Evolutionary conservation across 2,888 invertebrate species (phyloP).

Genomic region (Thelaira solivaga): DNA sequence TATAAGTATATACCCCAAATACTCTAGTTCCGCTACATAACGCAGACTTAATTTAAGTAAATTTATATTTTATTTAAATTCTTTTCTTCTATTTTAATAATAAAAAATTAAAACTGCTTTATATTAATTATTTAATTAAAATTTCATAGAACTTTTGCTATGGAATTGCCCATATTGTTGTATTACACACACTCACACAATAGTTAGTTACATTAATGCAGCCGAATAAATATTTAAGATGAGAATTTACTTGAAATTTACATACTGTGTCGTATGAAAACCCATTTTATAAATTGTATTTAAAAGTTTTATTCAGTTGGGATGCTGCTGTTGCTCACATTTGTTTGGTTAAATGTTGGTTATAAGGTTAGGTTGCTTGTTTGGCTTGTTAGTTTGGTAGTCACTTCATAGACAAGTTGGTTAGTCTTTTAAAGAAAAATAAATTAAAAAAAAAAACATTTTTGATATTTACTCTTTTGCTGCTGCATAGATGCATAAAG

Average conservation of each 20-base stretch:
- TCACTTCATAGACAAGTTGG: slow-evolving; percentile 11
- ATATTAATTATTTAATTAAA: too few species aligned
- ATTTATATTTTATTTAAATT: too few species aligned
- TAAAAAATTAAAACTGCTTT: too few species aligned
- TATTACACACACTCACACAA: too few species aligned
- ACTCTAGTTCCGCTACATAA: too few species aligned
- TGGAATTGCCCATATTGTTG: too few species aligned
- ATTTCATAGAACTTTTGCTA: too few species aligned
- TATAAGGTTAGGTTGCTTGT: not conserved
- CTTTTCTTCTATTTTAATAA: too few species aligned
- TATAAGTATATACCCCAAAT: too few species aligned
- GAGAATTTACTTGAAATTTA: not conserved
- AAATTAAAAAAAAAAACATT: too few species aligned
- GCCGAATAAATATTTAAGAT: not conserved
- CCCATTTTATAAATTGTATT: not conserved
- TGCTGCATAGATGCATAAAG: slow-evolving; percentile 28
- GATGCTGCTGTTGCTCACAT: not conserved
- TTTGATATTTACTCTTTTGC: not conserved
- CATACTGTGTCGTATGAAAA: not conserved
- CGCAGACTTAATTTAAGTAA: too few species aligned
- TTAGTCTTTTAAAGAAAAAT: not conserved
- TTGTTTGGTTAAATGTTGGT: not conserved
- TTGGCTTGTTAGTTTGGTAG: not conserved
- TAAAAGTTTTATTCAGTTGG: not conserved
- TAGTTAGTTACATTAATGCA: too few species aligned